Evolutionary conservation across 1,140 invertebrate species (phyloP), one percentile per base, ranked within the genome.

Genomic region (Bemisia tabaci): DNA sequence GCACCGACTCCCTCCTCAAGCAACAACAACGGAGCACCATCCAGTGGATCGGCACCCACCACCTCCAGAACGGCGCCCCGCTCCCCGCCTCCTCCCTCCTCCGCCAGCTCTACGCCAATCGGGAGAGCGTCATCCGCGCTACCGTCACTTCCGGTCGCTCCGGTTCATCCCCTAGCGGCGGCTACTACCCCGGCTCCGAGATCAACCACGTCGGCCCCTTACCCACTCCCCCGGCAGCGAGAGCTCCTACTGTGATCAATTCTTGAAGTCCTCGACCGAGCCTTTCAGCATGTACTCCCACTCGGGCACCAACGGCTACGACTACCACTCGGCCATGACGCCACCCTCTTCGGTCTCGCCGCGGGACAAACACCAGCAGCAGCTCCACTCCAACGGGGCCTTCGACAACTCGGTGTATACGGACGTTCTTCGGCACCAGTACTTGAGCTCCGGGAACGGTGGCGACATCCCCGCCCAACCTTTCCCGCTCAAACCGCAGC

Each of bases 271-370:
- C 22, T 80, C 78, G 9, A 71, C 80, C 1, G 33, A 48, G 33
- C 82, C 83, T 59, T 81, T 84, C 1, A 83, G 83, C 1, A 82
- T 84, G 0, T 82, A 82, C 58, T 80, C 78, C 63, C 80, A 77
- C 12, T 71, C 73, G 77, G 82, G 77, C 12, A 83, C 84, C 22
- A 71, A 69, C n/a, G 73, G 82, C 24, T 91, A 92, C 71, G 90
- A 92, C 73, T 91, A 91, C 73, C 89, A 92, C 73, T 91, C 92
- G 26, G 92, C 93, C 21, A 95, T 96, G 89, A 96, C 94, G 0
- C 94, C 94, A 60, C 94, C 94, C 12, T 92, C 92, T 0, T 95
- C 92, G 1, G 93, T 96, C 0, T 96, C 94, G 11, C 94, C 94
- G 0, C 82, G 92, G 61, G 92, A 95, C 72, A 94, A 91, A 75